Conservation (phyloP, 1,140 invertebrate species). For the Aculops lycopersici region DNA sequence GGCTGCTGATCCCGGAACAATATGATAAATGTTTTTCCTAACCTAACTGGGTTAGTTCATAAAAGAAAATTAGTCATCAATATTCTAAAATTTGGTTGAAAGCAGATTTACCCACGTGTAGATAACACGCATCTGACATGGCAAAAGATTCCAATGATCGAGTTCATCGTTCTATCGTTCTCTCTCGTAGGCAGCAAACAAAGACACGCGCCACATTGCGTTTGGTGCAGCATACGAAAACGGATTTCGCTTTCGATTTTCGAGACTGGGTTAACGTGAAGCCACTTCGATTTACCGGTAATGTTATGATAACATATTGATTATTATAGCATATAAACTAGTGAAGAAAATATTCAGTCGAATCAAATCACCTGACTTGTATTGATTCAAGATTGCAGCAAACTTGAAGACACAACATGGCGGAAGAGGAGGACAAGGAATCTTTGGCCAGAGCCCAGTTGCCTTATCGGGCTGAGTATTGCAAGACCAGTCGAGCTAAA, state of each 20-base stretch:
- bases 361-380: background rate
- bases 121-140: background rate
- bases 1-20: background rate
- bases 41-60: background rate
- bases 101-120: background rate
- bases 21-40: background rate
- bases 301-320: background rate
- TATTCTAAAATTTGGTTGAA: background rate
- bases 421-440: background rate
- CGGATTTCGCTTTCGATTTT: background rate
- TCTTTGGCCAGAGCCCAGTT: background rate
- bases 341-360: background rate
- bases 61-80: background rate
- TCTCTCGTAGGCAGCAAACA: too few relatives aligned
- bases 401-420: background rate
- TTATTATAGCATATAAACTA: background rate
- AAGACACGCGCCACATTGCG: too few relatives aligned
- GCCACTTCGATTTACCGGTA: background rate
- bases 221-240: too few relatives aligned
- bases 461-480: conserved; percentile 37
- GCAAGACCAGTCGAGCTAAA: conserved; percentile 42
- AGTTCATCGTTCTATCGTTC: too few relatives aligned
- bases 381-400: background rate
- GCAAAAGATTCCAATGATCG: too few relatives aligned
- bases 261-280: background rate